phyloP scores from a whole-genome alignment of 2,888 invertebrate species.

The Scrobipalpa atriplicella region DNA sequence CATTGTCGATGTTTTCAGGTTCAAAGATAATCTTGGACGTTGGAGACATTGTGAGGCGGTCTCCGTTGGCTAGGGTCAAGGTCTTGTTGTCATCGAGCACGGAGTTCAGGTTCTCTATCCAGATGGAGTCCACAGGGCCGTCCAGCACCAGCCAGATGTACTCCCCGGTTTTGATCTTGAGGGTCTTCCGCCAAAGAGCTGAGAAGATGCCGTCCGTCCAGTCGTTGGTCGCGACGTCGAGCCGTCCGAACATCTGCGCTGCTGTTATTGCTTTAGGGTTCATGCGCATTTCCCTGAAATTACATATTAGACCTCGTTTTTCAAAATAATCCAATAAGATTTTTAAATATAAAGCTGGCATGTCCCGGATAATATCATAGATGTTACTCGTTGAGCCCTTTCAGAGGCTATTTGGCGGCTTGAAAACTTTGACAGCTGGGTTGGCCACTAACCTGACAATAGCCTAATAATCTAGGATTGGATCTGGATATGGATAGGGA shows the following conservation, averaged over 20 bases:
- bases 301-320: neutral
- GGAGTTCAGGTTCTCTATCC: conserved; percentile 99
- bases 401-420: too few relatives aligned
- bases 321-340: too few relatives aligned
- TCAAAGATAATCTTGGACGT: conserved; percentile 98
- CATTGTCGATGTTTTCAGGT: conserved; percentile 98
- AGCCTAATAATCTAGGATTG: too few relatives aligned
- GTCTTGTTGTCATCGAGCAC: conserved; percentile 98
- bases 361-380: too few relatives aligned
- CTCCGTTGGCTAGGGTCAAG: conserved; percentile 96
- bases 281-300: conserved; percentile 95
- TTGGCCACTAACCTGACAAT: too few relatives aligned
- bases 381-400: too few relatives aligned
- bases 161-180: conserved; percentile 93
- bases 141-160: conserved; percentile 97
- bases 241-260: conserved; percentile 97
- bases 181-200: conserved; percentile 96
- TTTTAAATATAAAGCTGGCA: too few relatives aligned
- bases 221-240: conserved; percentile 98
- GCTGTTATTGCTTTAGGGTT: conserved; percentile 99
- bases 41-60: conserved; percentile 96
- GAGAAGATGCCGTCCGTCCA: conserved; percentile 99
- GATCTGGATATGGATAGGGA: too few relatives aligned
- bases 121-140: conserved; percentile 98
- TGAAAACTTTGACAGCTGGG: too few relatives aligned